A percentile compares a stretch with the other conserved stretches of the same genome.
Conservation (phyloP, 2,888 invertebrate genomes). For the Ectemnius cavifrons region DNA sequence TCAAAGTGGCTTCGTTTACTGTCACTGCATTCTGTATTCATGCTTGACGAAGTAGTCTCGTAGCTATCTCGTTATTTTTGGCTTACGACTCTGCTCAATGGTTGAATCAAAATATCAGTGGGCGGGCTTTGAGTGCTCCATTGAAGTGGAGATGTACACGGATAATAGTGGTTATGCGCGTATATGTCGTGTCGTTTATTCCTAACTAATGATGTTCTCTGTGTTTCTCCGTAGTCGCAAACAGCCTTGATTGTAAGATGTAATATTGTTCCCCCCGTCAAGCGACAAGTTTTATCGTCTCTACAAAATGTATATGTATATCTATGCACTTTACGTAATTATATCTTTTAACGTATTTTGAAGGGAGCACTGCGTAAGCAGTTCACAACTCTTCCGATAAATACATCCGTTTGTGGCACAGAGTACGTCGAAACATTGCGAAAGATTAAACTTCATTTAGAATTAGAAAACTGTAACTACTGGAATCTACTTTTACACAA, state of each 20-base stretch:
- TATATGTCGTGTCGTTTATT: constrained; percentile 14
- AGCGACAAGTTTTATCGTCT: no score
- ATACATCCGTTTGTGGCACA: no score
- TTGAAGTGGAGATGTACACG: neutral
- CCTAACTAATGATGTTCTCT: constrained; percentile 12
- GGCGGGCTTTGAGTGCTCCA: neutral
- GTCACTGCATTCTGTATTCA: constrained; percentile 53
- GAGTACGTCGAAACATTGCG: no score
- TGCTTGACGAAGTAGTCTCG: constrained; percentile 56
- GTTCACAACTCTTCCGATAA: no score
- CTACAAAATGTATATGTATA: no score
- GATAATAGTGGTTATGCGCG: neutral
- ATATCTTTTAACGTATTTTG: no score
- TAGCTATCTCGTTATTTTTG: constrained; percentile 70
- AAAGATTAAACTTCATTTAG: no score
- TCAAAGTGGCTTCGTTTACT: constrained; percentile 53
- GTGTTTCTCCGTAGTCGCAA: constrained; percentile 18
- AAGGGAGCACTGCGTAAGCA: no score
- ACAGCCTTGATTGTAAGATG: no score
- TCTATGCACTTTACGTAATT: neutral
- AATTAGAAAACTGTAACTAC: no score
- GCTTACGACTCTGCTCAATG: constrained; percentile 62
- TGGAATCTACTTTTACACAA: no score
- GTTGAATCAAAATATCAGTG: constrained; percentile 29
- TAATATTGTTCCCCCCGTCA: no score